Evolutionary conservation across 2,113 vertebrate genomes (phyloP).

Genomic region (Smithornis capensis): DNA sequence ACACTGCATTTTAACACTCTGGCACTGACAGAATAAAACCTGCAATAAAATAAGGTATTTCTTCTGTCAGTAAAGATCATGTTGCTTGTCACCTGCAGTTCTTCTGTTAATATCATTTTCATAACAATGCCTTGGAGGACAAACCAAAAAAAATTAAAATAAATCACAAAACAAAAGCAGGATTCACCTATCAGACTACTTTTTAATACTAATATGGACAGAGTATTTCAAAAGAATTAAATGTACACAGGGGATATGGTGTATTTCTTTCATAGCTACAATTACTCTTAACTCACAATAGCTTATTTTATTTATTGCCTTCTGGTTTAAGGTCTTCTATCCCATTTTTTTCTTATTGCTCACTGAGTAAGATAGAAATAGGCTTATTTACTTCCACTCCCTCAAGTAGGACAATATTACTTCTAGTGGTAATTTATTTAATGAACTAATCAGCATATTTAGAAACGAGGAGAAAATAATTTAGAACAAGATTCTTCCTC

Average conservation of each 20-base stretch:
- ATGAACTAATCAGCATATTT: not conserved
- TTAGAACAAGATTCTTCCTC: not conserved
- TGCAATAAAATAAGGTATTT: not conserved
- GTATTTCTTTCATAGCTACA: not conserved
- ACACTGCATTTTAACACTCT: not conserved
- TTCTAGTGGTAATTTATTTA: not conserved
- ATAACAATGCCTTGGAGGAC: not conserved
- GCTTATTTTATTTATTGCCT: not conserved
- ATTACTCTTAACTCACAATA: not conserved
- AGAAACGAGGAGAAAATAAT: constrained; percentile 4
- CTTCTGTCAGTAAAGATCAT: not conserved
- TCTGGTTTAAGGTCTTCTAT: not conserved
- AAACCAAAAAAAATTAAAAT: not conserved
- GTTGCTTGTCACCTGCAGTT: not conserved
- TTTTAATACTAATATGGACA: not conserved
- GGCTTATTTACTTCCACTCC: not conserved
- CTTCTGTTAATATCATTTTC: not conserved
- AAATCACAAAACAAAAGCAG: not conserved
- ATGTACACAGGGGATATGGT: not conserved
- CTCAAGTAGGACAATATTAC: not conserved
- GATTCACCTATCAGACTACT: not conserved
- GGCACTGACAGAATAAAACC: not conserved
- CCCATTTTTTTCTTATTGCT: not conserved
- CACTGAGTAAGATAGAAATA: not conserved
- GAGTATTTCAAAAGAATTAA: not conserved